Conservation (phyloP, 1,140 invertebrate species). For the Vanessa atalanta region DNA sequence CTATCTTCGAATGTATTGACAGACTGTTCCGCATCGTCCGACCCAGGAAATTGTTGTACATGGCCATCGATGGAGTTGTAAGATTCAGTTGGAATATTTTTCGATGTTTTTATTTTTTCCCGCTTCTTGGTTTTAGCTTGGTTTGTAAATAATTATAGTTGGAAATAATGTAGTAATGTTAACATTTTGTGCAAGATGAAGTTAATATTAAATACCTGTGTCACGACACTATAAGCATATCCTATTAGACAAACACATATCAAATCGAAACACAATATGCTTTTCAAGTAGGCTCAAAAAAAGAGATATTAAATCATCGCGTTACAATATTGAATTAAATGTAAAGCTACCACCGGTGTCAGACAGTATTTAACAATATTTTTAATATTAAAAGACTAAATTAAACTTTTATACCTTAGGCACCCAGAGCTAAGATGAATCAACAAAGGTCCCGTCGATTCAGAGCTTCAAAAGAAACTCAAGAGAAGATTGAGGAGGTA, state of each 20-base stretch:
- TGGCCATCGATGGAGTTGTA: constrained; percentile 99
- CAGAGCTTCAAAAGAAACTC: constrained; percentile 96
- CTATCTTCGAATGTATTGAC: constrained; percentile 99
- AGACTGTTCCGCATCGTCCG: constrained; percentile 96
- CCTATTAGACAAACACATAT: too few relatives aligned
- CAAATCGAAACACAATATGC: too few relatives aligned
- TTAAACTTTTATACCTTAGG: constrained; percentile 79
- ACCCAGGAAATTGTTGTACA: constrained; percentile 97
- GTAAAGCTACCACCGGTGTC: too few relatives aligned
- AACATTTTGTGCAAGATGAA: too few relatives aligned
- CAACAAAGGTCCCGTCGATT: constrained; percentile 98
- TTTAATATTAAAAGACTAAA: neutral
- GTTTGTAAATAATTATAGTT: too few relatives aligned
- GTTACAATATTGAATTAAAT: too few relatives aligned
- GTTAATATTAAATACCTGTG: too few relatives aligned
- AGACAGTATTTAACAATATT: neutral
- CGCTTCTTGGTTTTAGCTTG: too few relatives aligned
- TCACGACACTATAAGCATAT: too few relatives aligned
- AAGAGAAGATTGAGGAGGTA: constrained; percentile 94
- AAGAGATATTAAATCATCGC: too few relatives aligned
- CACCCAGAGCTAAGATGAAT: constrained; percentile 99
- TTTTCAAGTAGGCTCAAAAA: too few relatives aligned
- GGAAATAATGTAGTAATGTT: too few relatives aligned
- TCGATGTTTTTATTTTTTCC: neutral
- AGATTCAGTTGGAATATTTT: constrained; percentile 58